Conservation (phyloP, 2,888 invertebrate genomes). For the Tanytarsus gracilentus region DNA sequence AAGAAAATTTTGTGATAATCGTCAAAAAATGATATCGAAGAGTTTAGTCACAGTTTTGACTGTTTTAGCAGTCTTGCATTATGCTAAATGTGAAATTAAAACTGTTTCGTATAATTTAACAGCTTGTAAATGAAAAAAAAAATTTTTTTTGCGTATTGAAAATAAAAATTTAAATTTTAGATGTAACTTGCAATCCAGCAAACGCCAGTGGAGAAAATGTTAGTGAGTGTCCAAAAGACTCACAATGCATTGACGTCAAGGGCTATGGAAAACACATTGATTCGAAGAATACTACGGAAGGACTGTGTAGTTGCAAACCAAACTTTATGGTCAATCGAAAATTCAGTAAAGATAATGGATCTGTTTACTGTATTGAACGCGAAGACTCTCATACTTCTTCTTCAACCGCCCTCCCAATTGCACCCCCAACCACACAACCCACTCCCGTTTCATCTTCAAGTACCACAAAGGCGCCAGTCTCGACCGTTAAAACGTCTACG, state of each 20-base stretch:
- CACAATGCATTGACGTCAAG: constrained; percentile 14
- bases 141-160: neutral
- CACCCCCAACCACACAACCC: too few relatives aligned
- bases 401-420: neutral
- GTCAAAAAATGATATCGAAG: too few relatives aligned
- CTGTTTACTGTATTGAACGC: constrained; percentile 8
- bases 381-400: neutral
- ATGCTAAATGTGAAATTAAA: too few relatives aligned
- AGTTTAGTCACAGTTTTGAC: too few relatives aligned
- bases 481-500: neutral
- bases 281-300: neutral
- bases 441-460: neutral
- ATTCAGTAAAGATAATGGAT: neutral
- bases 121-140: neutral
- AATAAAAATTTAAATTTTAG: neutral
- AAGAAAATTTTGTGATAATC: too few relatives aligned
- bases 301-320: neutral
- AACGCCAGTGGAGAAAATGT: neutral
- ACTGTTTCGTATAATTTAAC: too few relatives aligned
- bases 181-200: neutral
- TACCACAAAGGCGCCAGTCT: constrained; percentile 22
- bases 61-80: too few relatives aligned
- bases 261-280: neutral
- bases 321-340: constrained; percentile 1
- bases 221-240: neutral